Evolutionary conservation across 37 sponge, comb jelly and placozoan genomes (phyloP).

Genomic region (Diacarnus erythraeanus): DNA sequence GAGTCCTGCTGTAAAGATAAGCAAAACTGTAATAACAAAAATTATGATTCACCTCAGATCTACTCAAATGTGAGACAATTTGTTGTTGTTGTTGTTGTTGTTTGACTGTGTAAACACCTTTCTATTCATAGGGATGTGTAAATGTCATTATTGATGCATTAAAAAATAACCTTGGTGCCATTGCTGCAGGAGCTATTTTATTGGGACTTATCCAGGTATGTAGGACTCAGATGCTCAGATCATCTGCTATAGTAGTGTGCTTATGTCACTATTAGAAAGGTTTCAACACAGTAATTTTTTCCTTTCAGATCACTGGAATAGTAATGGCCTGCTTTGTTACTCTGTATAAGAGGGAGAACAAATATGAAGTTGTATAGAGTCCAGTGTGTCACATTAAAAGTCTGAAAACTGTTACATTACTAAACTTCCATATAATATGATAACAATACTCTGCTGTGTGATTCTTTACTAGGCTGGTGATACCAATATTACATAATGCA

Average conservation of each 20-base stretch:
- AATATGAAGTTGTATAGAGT: conserved; percentile 69
- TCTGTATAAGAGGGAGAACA: conserved; percentile 44
- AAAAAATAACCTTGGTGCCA: conserved; percentile 23
- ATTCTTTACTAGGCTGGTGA: no score
- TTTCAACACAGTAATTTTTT: no score
- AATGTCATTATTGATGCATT: conserved; percentile 3
- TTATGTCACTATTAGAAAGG: background rate
- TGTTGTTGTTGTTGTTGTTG: background rate
- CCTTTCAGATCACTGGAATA: conserved; percentile 46
- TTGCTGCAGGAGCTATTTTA: conserved; percentile 58
- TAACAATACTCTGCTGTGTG: no score
- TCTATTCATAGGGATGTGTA: conserved; percentile 58
- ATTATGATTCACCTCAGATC: background rate
- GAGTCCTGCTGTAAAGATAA: background rate
- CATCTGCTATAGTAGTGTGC: background rate
- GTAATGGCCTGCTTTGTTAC: conserved; percentile 64
- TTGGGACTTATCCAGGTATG: conserved; percentile 53
- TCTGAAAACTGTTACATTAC: no score
- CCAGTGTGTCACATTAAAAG: no score
- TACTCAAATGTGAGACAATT: background rate
- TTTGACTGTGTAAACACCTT: no score
- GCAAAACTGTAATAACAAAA: background rate
- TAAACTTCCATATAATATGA: no score
- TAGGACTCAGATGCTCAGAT: background rate
- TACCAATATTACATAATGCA: no score